phyloP scores from a whole-genome alignment of 35 echinoderm and acorn worm species.

The Apostichopus parvimensis region DNA sequence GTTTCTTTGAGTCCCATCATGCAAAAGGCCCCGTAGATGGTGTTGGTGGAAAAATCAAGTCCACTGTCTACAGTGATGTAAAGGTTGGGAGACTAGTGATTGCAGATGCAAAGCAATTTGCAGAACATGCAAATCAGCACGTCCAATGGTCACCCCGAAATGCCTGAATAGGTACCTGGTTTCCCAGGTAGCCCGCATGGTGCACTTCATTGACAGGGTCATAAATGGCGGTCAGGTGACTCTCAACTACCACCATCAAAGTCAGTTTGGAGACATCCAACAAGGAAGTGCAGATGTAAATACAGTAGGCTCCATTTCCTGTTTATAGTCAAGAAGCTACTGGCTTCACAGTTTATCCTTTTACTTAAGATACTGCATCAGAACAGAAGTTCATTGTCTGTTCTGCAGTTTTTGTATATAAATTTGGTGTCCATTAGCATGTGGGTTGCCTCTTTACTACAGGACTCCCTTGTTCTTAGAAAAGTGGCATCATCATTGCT shows the following conservation, averaged over 20 bases:
- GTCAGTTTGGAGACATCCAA: background rate
- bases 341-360: no score
- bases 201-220: constrained; percentile 15
- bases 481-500: no score
- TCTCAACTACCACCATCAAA: background rate
- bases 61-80: constrained; percentile 33
- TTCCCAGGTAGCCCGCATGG: background rate
- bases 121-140: background rate
- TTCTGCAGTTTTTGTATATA: no score
- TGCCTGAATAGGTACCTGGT: background rate
- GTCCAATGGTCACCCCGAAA: constrained; percentile 1
- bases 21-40: constrained; percentile 31
- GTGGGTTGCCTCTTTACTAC: no score
- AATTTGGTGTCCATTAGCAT: no score
- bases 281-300: background rate
- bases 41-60: constrained; percentile 19
- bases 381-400: no score
- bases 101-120: constrained; percentile 8
- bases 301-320: no score
- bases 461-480: no score
- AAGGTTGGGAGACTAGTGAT: constrained; percentile 7
- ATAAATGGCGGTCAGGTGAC: constrained; percentile 1
- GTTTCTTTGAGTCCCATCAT: constrained; percentile 42
- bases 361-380: no score
- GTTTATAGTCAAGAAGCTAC: no score